A percentile compares a stretch with the other conserved stretches of the same genome.
Evolutionary conservation across 2,113 vertebrate genomes (phyloP).

Genomic region (Oreochromis tanganicae): DNA sequence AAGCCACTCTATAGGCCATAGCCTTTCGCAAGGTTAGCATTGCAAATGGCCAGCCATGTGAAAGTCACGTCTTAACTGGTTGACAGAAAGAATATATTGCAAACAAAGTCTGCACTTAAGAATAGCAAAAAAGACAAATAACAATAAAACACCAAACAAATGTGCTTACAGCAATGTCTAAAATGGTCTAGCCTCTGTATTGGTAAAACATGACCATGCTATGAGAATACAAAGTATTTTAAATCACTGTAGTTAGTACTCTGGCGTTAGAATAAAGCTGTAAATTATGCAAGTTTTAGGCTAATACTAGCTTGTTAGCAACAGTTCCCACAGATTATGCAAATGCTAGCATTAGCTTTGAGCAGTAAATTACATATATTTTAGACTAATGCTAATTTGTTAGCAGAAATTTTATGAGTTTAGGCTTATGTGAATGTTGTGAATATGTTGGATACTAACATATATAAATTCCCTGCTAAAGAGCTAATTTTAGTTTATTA

Average conservation of each 20-base stretch:
- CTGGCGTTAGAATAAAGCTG: neutral
- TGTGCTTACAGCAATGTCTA: neutral
- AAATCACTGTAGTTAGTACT: neutral
- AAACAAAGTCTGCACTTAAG: neutral
- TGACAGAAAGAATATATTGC: neutral
- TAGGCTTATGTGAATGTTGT: neutral
- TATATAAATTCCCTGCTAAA: neutral
- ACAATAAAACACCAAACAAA: neutral
- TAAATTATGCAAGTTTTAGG: neutral
- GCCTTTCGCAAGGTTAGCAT: neutral
- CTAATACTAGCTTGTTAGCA: neutral
- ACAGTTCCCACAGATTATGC: neutral
- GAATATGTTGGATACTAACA: neutral
- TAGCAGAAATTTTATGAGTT: neutral
- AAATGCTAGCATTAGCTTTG: neutral
- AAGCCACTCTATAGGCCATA: neutral
- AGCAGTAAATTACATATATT: neutral
- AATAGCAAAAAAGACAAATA: neutral
- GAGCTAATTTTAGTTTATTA: neutral
- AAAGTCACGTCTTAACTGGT: neutral
- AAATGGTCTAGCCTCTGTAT: neutral
- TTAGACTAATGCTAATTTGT: neutral
- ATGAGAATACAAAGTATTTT: too few relatives aligned
- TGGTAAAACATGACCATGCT: neutral
- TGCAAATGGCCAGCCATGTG: neutral